phyloP scores from a whole-genome alignment of 2,113 vertebrate genomes.

The Podarcis muralis region DNA sequence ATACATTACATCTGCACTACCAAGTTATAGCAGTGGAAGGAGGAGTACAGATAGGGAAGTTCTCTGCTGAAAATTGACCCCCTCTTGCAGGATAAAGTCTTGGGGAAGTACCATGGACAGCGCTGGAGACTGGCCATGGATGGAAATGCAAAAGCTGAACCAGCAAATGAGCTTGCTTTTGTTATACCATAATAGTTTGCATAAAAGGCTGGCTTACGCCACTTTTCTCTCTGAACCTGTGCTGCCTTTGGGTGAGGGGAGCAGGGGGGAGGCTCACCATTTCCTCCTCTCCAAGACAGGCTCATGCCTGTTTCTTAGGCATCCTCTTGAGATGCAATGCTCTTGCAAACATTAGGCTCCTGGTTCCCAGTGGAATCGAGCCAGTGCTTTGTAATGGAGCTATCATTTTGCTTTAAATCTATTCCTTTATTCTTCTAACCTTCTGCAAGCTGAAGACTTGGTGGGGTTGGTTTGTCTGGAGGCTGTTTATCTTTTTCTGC shows the following conservation, averaged over 20 bases:
- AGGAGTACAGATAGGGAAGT: neutral
- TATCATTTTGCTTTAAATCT: constrained; percentile 9
- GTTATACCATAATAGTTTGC: neutral
- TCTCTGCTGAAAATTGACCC: neutral
- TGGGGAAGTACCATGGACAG: neutral
- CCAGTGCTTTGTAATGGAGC: constrained; percentile 33
- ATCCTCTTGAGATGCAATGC: neutral
- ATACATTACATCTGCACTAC: neutral
- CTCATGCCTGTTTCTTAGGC: neutral
- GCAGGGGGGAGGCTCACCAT: neutral
- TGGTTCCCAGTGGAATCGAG: constrained; percentile 24
- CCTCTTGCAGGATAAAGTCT: neutral
- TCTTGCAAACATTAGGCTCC: constrained; percentile 34
- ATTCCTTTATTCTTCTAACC: constrained; percentile 41
- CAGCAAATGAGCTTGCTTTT: neutral
- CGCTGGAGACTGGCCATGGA: neutral
- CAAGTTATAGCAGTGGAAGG: neutral
- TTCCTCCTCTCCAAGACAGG: neutral
- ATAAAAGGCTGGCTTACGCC: neutral
- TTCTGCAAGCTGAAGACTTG: constrained; percentile 49
- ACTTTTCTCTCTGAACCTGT: neutral
- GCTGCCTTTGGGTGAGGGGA: neutral
- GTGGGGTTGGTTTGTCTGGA: constrained; percentile 54
- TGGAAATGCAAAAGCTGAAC: neutral
- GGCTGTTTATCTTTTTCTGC: constrained; percentile 66